A percentile compares a stretch with the other conserved stretches of the same genome.
Evolutionary conservation across 2,888 invertebrate species (phyloP).

Genomic region (Eumacrocentrus americanus): DNA sequence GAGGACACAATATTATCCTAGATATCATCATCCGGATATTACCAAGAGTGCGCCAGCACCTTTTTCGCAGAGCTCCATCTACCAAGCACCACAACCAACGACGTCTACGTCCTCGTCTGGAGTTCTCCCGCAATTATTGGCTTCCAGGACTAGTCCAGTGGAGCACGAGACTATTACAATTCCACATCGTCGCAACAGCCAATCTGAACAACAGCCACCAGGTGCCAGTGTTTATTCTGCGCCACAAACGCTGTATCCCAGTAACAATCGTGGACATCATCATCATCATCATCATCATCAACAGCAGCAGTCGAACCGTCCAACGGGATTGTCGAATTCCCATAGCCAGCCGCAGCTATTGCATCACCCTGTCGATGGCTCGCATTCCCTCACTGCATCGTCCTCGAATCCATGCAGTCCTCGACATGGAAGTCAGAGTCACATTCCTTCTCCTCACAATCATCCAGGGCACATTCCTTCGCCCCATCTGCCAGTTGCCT

Average conservation of each 20-base stretch:
- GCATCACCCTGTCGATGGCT: conserved; percentile 31
- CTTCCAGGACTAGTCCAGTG: conserved; percentile 12
- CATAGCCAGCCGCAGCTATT: conserved; percentile 28
- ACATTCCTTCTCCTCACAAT: conserved; percentile 55
- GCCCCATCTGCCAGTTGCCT: conserved; percentile 43
- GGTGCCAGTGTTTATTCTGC: conserved; percentile 30
- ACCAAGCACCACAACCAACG: conserved; percentile 53
- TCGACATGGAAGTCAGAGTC: conserved; percentile 47
- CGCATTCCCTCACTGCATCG: conserved; percentile 35
- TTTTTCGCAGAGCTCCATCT: conserved; percentile 49
- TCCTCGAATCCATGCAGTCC: conserved; percentile 46
- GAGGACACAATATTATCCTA: conserved; percentile 56
- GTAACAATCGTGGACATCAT: conserved; percentile 36
- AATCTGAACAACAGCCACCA: conserved; percentile 40
- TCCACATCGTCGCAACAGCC: conserved; percentile 6
- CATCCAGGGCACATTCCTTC: conserved; percentile 54
- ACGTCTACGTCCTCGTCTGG: conserved; percentile 35
- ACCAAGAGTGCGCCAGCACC: conserved; percentile 55
- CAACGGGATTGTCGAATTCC: conserved; percentile 30
- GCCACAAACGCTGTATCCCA: conserved; percentile 28
- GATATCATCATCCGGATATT: conserved; percentile 57
- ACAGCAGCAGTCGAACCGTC: conserved; percentile 28
- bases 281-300: conserved; percentile 28
- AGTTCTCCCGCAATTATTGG: not conserved
- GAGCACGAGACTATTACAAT: conserved; percentile 3